Percentiles rank a stretch among this genome's conserved stretches.
Conservation (phyloP, 2,113 vertebrate genomes). For the Todiramphus saurophagus region DNA sequence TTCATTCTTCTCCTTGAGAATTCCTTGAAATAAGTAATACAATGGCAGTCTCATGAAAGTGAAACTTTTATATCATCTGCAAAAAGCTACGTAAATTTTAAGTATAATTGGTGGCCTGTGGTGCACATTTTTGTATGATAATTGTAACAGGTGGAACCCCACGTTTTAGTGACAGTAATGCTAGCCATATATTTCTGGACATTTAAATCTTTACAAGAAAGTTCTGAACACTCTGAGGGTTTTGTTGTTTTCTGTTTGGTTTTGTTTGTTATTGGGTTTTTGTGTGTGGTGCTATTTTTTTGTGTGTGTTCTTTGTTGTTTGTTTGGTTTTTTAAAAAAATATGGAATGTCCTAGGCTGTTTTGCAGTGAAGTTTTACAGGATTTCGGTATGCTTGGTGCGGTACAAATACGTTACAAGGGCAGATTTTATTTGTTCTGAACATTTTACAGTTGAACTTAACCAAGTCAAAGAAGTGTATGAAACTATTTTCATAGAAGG, state of each 20-base stretch:
- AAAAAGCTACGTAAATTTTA: not conserved
- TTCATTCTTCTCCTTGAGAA: conserved; percentile 32
- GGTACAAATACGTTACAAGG: not conserved
- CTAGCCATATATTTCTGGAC: not conserved
- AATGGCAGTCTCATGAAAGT: conserved; percentile 34
- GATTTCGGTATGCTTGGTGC: not conserved
- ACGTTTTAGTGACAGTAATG: not conserved
- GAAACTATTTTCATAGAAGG: not conserved
- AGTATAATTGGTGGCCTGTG: not conserved
- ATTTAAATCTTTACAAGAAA: not conserved
- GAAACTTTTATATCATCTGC: conserved; percentile 11
- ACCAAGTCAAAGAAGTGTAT: not conserved
- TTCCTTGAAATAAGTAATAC: conserved; percentile 32
- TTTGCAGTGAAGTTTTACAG: not conserved
- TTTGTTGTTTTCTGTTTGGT: too few species aligned
- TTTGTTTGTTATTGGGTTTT: too few species aligned
- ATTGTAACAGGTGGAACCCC: not conserved
- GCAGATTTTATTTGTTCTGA: not conserved
- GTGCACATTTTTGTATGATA: not conserved
- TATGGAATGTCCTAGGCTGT: not conserved
- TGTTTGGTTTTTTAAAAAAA: too few species aligned
- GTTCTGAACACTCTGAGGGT: not conserved
- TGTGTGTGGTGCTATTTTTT: too few species aligned
- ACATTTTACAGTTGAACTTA: not conserved
- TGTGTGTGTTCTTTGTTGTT: too few species aligned